phyloP scores from a whole-genome alignment of 2,888 invertebrate genomes.

The Hirtodrosophila confusa region DNA sequence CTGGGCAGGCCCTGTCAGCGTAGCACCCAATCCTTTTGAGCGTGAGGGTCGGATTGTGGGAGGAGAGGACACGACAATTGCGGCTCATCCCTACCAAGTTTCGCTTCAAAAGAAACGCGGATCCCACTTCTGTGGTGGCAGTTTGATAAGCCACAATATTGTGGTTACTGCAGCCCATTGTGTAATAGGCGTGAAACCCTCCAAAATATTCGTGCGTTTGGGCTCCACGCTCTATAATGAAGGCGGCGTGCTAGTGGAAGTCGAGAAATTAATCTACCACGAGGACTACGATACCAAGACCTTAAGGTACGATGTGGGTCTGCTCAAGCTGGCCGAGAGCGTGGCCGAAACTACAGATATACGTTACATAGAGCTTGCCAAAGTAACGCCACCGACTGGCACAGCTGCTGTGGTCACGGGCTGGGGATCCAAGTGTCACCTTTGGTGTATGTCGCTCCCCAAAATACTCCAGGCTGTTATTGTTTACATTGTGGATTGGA shows the following conservation, averaged over 20 bases:
- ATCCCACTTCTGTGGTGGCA: slow-evolving; percentile 84
- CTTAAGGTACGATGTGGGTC: slow-evolving; percentile 82
- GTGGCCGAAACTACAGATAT: slow-evolving; percentile 55
- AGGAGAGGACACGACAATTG: slow-evolving; percentile 83
- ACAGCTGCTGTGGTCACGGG: slow-evolving; percentile 78
- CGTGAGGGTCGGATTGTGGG: slow-evolving; percentile 83
- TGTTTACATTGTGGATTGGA: slow-evolving; percentile 60
- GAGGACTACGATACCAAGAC: slow-evolving; percentile 74
- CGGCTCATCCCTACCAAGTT: slow-evolving; percentile 84
- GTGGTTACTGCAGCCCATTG: slow-evolving; percentile 84
- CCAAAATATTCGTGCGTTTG: slow-evolving; percentile 74
- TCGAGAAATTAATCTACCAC: slow-evolving; percentile 69
- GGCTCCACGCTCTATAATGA: slow-evolving; percentile 77
- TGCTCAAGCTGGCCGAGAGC: slow-evolving; percentile 78
- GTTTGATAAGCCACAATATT: slow-evolving; percentile 76
- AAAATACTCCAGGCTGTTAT: slow-evolving; percentile 56
- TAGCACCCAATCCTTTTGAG: slow-evolving; percentile 37
- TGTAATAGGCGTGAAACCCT: slow-evolving; percentile 39
- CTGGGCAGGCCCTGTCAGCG: slow-evolving; percentile 40
- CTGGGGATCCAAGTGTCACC: slow-evolving; percentile 78
- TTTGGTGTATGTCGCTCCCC: slow-evolving; percentile 41
- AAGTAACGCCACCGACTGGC: slow-evolving; percentile 61
- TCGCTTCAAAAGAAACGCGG: slow-evolving; percentile 79
- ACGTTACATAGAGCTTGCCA: slow-evolving; percentile 68
- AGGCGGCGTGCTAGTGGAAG: slow-evolving; percentile 80